Evolutionary conservation across 2,888 invertebrate genomes (phyloP).

Genomic region (Protodeltote pygarga): DNA sequence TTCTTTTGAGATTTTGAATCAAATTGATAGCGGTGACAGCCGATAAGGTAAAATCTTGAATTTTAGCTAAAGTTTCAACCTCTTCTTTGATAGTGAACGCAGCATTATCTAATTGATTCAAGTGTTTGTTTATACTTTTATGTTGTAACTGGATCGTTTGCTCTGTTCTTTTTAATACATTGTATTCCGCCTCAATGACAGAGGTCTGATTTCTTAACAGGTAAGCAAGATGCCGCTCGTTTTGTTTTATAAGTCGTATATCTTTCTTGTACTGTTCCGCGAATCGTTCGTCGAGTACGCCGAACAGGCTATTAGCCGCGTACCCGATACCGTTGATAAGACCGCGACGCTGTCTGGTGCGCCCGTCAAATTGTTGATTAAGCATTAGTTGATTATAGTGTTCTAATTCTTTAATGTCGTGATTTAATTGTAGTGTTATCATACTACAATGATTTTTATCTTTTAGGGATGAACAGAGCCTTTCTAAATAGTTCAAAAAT

Average conservation of each 20-base stretch:
- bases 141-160: constrained; percentile 6
- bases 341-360: constrained; percentile 7
- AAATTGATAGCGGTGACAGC: not conserved
- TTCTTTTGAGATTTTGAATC: constrained; percentile 4
- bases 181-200: not conserved
- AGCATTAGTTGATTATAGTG: not conserved
- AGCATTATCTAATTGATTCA: constrained; percentile 5
- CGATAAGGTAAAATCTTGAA: not conserved
- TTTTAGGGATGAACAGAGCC: not conserved
- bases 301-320: constrained; percentile 3
- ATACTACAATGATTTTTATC: not conserved
- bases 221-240: not conserved
- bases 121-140: constrained; percentile 7
- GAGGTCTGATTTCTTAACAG: constrained; percentile 10
- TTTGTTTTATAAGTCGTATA: constrained; percentile 3
- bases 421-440: constrained; percentile 2
- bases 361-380: constrained; percentile 1
- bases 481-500: not conserved
- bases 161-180: constrained; percentile 3
- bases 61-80: not conserved
- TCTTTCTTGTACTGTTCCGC: constrained; percentile 6
- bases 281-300: constrained; percentile 8
- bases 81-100: not conserved
- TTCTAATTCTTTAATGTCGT: not conserved
- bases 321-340: constrained; percentile 8